Evolutionary conservation across 2,113 vertebrate species (phyloP).

Genomic region (Silurus meridionalis): DNA sequence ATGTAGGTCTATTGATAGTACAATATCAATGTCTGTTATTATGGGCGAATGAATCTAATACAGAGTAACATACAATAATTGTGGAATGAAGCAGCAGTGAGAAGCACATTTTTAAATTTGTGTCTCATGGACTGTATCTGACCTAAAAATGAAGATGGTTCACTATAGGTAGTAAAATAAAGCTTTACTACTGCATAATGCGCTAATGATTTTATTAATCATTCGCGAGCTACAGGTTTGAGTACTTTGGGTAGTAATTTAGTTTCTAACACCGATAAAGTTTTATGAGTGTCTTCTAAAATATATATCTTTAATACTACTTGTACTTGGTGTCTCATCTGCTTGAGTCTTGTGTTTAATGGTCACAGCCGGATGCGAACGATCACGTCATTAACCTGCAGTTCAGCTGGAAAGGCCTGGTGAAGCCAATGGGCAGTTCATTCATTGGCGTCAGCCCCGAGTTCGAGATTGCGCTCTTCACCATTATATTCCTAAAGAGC

Average conservation of each 20-base stretch:
- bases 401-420: constrained; percentile 83
- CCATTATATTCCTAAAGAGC: constrained; percentile 79
- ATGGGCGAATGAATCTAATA: not conserved
- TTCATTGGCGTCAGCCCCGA: constrained; percentile 84
- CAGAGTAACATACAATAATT: not conserved
- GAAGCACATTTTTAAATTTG: not conserved
- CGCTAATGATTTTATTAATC: not conserved
- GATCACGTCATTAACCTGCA: constrained; percentile 85
- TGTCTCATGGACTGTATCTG: not conserved
- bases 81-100: not conserved
- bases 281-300: no score
- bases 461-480: constrained; percentile 83
- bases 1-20: constrained; percentile 45
- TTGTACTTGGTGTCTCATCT: not conserved
- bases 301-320: no score
- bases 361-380: constrained; percentile 77
- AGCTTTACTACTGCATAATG: not conserved
- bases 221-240: not conserved
- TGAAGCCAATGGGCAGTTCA: constrained; percentile 78
- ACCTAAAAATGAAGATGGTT: not conserved
- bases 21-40: not conserved
- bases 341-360: not conserved
- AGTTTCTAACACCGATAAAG: not conserved
- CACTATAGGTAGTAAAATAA: not conserved
- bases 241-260: not conserved